A percentile compares a stretch with the other conserved stretches of the same genome.
Evolutionary conservation across 2,797 vertebrate genomes (phyloP).

Genomic region (Mustela erminea): DNA sequence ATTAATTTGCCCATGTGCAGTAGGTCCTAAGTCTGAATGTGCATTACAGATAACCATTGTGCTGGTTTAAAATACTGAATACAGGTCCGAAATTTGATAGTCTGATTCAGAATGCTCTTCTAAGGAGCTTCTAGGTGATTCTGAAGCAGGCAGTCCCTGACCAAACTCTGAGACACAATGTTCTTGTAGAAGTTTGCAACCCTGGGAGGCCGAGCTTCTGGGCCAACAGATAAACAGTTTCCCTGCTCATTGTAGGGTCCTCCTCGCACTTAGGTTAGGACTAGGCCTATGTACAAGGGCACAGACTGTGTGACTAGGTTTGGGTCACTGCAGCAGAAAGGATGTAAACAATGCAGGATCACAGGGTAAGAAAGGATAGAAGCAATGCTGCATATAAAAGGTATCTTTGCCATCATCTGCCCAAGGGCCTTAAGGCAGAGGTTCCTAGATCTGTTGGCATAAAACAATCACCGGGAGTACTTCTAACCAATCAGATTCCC

Average conservation of each 20-base stretch:
- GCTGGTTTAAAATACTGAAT: conserved; percentile 36
- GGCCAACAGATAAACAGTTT: not conserved
- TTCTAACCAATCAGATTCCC: not conserved
- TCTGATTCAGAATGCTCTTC: not conserved
- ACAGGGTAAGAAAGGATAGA: not conserved
- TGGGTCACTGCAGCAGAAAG: not conserved
- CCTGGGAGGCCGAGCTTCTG: not conserved
- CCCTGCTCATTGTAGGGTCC: not conserved
- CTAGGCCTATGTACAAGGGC: not conserved
- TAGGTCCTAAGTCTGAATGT: not conserved
- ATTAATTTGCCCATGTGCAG: not conserved
- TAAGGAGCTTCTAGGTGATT: not conserved
- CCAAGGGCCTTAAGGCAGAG: not conserved
- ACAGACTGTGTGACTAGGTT: not conserved
- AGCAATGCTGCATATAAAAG: not conserved
- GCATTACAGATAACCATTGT: not conserved
- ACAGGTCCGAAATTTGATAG: not conserved
- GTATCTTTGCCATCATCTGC: not conserved
- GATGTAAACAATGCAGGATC: not conserved
- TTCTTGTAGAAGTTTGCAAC: not conserved
- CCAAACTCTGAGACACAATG: not conserved
- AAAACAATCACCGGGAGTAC: not conserved
- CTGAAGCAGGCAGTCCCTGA: not conserved
- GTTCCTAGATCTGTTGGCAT: not conserved
- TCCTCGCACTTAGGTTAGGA: not conserved